Conservation (phyloP, 2,797 vertebrate genomes). For the Cryptoprocta ferox region DNA sequence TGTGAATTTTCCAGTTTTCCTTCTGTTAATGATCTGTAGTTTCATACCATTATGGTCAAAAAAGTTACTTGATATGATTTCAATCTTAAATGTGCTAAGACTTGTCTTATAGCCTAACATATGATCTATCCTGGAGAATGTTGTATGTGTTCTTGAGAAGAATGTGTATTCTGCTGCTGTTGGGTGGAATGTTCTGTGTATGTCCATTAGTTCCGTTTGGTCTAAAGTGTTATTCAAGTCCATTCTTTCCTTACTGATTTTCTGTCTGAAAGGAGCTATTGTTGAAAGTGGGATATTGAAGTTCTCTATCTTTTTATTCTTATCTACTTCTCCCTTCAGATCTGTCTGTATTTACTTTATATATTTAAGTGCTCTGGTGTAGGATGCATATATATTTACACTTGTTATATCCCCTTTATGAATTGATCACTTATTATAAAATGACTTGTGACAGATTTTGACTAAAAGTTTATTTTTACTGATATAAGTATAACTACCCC, state of each 20-base stretch:
- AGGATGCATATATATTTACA: neutral
- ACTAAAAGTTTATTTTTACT: neutral
- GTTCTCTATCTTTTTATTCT: neutral
- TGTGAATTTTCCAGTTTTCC: neutral
- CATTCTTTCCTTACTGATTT: neutral
- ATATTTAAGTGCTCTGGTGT: neutral
- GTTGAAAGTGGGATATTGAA: neutral
- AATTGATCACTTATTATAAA: neutral
- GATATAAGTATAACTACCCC: neutral
- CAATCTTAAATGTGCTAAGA: neutral
- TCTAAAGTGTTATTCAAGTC: neutral
- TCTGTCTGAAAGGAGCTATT: neutral
- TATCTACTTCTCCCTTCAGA: neutral
- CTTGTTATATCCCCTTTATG: neutral
- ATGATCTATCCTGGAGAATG: neutral
- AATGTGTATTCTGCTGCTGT: neutral
- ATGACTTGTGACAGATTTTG: neutral
- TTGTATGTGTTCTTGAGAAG: neutral
- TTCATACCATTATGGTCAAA: neutral
- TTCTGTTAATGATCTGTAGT: neutral
- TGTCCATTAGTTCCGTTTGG: neutral
- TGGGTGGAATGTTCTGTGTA: neutral
- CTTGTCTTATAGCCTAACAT: neutral
- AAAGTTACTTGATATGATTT: neutral
- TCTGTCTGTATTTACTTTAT: neutral